A percentile compares a stretch with the other conserved stretches of the same genome.
phyloP scores from a whole-genome alignment of 2,888 invertebrate species.

The Heliconius ismenius region DNA sequence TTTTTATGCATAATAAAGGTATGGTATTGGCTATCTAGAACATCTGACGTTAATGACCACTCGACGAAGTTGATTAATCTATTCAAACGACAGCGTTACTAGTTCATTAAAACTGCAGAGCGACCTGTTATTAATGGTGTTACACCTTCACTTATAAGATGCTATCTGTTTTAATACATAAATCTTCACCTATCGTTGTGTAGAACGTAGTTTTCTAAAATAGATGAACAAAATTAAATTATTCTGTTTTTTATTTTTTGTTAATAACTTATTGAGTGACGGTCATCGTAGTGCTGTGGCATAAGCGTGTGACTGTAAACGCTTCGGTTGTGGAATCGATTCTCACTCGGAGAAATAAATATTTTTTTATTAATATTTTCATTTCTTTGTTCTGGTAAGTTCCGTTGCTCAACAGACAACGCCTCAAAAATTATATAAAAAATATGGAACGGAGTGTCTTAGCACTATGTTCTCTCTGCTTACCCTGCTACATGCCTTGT shows the following conservation, averaged over 20 bases:
- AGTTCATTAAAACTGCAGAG: conserved; percentile 22
- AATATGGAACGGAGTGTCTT: neutral
- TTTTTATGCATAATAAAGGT: neutral
- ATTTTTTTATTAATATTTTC: neutral
- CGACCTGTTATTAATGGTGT: conserved; percentile 17
- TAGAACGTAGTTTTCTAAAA: neutral
- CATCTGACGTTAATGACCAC: conserved; percentile 26
- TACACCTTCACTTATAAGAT: neutral
- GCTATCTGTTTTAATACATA: neutral
- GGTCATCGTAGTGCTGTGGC: too few species aligned
- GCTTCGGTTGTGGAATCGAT: too few species aligned
- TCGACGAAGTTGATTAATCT: conserved; percentile 23
- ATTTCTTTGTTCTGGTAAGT: too few species aligned
- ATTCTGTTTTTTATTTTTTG: neutral
- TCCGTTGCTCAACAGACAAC: neutral
- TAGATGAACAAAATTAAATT: neutral
- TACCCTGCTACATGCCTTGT: neutral
- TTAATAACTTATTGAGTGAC: neutral
- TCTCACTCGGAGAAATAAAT: too few species aligned
- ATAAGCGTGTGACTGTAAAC: too few species aligned
- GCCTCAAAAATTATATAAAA: neutral
- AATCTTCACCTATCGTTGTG: neutral
- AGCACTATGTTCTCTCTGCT: too few species aligned
- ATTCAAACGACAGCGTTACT: conserved; percentile 19
- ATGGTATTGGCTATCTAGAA: conserved; percentile 11